A percentile compares a stretch with the other conserved stretches of the same genome.
Conservation (phyloP, 64 coral and sea anemone species). For the Catalaphyllia jardinei region DNA sequence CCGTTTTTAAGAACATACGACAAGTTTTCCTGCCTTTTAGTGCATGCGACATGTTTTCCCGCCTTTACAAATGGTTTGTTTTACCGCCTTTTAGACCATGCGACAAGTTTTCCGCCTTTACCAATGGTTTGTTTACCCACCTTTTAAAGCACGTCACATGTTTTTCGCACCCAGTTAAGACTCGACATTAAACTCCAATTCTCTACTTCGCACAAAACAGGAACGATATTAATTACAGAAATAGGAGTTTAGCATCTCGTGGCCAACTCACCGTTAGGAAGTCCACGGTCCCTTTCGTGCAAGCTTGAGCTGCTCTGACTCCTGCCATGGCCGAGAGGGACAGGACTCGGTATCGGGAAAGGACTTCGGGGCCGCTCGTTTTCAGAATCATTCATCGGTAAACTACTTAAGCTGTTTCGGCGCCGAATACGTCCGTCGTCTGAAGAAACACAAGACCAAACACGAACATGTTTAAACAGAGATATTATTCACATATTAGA, state of each 20-base stretch:
- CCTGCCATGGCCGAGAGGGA: conserved; percentile 65
- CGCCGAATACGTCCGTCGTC: conserved; percentile 46
- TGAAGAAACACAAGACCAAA: not conserved
- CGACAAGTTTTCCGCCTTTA: no score
- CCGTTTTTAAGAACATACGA: no score
- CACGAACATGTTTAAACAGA: not conserved
- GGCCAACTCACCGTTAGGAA: conserved; percentile 24
- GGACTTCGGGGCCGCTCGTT: conserved; percentile 20
- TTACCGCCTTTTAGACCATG: no score
- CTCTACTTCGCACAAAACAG: not conserved
- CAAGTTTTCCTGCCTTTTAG: no score
- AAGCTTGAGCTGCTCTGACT: conserved; percentile 65
- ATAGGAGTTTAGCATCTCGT: not conserved
- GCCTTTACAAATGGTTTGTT: no score
- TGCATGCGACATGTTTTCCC: no score
- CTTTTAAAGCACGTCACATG: no score
- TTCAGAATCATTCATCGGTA: conserved; percentile 53
- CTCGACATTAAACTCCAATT: not conserved
- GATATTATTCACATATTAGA: not conserved
- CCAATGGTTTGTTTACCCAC: no score
- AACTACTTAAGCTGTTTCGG: conserved; percentile 69
- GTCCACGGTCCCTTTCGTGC: conserved; percentile 25
- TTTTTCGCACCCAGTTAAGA: no score
- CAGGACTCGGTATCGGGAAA: conserved; percentile 54
- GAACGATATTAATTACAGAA: not conserved